Evolutionary conservation across 2,797 vertebrate genomes (phyloP).

Genomic region (Argya squamiceps): DNA sequence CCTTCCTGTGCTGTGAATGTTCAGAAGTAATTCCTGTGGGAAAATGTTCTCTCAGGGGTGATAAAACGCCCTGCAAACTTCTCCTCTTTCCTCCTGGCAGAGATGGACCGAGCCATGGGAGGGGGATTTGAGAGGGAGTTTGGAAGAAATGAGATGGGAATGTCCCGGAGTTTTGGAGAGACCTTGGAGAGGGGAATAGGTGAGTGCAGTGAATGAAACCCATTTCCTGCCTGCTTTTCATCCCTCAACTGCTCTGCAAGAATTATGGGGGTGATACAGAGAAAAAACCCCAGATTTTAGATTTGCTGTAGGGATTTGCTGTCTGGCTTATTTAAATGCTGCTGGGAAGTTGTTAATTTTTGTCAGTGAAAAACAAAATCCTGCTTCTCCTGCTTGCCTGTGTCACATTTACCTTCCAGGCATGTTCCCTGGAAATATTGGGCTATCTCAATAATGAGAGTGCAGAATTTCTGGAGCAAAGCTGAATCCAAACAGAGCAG

Average conservation of each 20-base stretch:
- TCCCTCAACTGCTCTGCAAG: not conserved
- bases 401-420: not conserved
- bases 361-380: not conserved
- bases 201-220: constrained; percentile 61
- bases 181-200: constrained; percentile 90
- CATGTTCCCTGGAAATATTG: not conserved
- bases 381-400: not conserved
- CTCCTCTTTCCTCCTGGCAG: constrained; percentile 73
- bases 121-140: constrained; percentile 90
- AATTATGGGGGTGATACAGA: fast-evolving
- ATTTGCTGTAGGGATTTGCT: not conserved
- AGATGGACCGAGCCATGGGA: constrained; percentile 90
- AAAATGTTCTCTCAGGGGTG: not conserved
- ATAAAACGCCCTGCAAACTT: not conserved
- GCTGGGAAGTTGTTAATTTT: not conserved
- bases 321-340: not conserved
- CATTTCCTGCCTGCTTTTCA: not conserved
- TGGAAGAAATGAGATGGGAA: constrained; percentile 91
- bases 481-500: not conserved
- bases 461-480: not conserved
- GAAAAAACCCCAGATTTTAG: not conserved
- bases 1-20: not conserved
- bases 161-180: constrained; percentile 90
- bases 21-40: not conserved
- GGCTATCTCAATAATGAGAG: not conserved